Conservation (phyloP, 2,888 invertebrate genomes). For the Chaetoderma sp. region DNA sequence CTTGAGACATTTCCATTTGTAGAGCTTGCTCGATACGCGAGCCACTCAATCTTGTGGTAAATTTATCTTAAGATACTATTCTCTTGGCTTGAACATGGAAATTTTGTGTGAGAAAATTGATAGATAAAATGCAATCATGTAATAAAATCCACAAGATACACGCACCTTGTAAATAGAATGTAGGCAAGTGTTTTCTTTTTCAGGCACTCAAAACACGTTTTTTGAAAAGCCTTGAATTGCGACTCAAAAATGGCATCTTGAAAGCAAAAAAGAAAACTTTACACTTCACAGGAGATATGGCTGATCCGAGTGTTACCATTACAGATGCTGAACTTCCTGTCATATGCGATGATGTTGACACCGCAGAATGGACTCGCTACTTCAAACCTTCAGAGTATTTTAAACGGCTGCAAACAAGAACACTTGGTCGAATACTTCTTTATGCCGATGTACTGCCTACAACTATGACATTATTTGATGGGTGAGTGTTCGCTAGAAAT, state of each 20-base stretch:
- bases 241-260: slow-evolving; percentile 44
- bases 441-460: slow-evolving; percentile 84
- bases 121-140: no score
- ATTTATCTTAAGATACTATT: no score
- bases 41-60: neutral
- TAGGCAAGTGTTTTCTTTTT: neutral
- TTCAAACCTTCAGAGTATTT: slow-evolving; percentile 47
- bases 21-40: no score
- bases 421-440: slow-evolving; percentile 84
- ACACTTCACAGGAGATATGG: slow-evolving; percentile 35
- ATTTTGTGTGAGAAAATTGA: no score
- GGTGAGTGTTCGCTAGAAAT: slow-evolving; percentile 59
- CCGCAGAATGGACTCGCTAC: slow-evolving; percentile 18
- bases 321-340: slow-evolving; percentile 41
- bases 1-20: no score
- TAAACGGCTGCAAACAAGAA: slow-evolving; percentile 76
- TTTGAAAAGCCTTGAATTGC: slow-evolving; percentile 29
- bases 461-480: slow-evolving; percentile 79
- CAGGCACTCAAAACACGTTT: slow-evolving; percentile 28
- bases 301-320: slow-evolving; percentile 16
- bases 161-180: no score
- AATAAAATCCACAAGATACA: no score
- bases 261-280: slow-evolving; percentile 45
- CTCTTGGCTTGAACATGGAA: no score
- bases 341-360: slow-evolving; percentile 24